phyloP scores from a whole-genome alignment of 2,113 vertebrate species.

The Megaleporinus macrocephalus region DNA sequence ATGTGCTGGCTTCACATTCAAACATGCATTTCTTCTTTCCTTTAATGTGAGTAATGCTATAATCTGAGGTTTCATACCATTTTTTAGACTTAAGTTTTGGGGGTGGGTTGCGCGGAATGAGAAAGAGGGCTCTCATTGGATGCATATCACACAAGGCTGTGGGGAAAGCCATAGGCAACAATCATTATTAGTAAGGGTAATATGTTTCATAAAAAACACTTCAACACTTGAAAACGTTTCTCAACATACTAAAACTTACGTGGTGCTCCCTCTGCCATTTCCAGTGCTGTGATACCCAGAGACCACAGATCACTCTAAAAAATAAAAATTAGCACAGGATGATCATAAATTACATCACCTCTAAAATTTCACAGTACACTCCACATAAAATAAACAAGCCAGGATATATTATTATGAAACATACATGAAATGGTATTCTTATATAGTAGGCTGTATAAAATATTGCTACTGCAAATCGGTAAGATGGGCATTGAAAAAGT shows the following conservation, averaged over 20 bases:
- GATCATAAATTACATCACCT: not conserved
- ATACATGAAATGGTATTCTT: no score
- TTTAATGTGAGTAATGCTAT: not conserved
- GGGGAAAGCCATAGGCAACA: constrained; percentile 52
- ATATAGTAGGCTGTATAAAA: no score
- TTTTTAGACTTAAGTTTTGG: constrained; percentile 96
- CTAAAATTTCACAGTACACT: no score
- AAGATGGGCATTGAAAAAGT: no score
- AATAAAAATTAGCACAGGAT: not conserved
- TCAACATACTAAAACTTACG: not conserved
- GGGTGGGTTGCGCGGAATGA: constrained; percentile 94
- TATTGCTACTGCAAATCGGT: no score
- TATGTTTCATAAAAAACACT: no score
- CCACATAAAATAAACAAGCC: no score
- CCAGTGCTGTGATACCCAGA: constrained; percentile 24
- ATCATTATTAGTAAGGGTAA: not conserved
- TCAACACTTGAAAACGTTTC: no score
- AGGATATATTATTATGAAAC: no score
- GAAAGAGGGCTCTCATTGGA: constrained; percentile 97
- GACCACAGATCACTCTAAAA: constrained; percentile 27
- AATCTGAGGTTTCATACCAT: constrained; percentile 82
- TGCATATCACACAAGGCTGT: constrained; percentile 97
- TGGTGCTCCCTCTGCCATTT: constrained; percentile 29
- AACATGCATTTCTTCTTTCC: not conserved
- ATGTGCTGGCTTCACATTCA: not conserved